phyloP scores from a whole-genome alignment of 2,888 invertebrate genomes.

The Tenthredo scrophulariae region DNA sequence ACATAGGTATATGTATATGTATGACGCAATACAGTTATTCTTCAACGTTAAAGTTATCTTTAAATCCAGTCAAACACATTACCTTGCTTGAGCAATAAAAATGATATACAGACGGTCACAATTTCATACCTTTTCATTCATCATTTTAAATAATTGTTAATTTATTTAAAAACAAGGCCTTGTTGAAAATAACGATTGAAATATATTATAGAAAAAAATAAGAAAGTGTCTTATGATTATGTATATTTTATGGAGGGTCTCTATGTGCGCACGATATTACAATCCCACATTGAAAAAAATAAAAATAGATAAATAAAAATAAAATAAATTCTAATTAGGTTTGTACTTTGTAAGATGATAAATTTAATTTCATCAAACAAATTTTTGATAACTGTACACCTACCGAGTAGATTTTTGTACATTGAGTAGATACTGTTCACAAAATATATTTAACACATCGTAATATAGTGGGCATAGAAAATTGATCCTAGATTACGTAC shows the following conservation, averaged over 20 bases:
- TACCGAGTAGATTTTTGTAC: conserved; percentile 7
- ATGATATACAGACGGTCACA: background rate
- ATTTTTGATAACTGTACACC: background rate
- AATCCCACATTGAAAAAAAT: background rate
- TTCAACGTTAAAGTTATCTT: background rate
- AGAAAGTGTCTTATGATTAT: conserved; percentile 46
- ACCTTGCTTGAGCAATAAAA: background rate
- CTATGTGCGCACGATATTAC: conserved; percentile 33
- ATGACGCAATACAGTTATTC: background rate
- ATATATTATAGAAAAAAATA: conserved; percentile 13
- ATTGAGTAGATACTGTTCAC: background rate
- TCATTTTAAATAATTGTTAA: conserved; percentile 44
- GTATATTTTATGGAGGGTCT: conserved; percentile 41
- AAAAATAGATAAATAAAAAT: background rate
- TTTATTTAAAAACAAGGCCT: conserved; percentile 42
- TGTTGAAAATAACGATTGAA: conserved; percentile 43
- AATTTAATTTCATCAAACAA: background rate
- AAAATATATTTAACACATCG: background rate
- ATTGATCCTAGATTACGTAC: background rate
- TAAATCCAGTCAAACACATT: background rate
- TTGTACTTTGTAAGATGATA: background rate
- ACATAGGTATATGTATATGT: too few species aligned
- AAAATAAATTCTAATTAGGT: background rate
- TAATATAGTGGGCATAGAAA: conserved; percentile 8
- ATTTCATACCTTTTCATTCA: conserved; percentile 7